Conservation (phyloP, 2,888 invertebrate species). For the Parelbella ahira region DNA sequence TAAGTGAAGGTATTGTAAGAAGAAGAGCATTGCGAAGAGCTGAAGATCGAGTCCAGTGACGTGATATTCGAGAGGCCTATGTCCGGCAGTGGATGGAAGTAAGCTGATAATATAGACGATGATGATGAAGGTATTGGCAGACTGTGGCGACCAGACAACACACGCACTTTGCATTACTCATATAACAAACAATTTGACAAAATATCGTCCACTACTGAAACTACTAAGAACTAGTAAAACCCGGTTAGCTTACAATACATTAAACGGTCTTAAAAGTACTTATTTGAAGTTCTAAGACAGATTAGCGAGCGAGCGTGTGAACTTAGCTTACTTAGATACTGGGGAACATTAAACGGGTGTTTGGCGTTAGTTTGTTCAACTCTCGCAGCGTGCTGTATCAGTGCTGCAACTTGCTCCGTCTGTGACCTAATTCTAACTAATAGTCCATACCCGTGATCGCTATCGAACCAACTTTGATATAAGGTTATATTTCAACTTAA, state of each 20-base stretch:
- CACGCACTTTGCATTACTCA: too few species aligned
- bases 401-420: slow-evolving; percentile 2
- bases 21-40: too few species aligned
- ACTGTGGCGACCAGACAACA: too few species aligned
- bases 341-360: slow-evolving; percentile 15
- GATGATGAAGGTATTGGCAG: too few species aligned
- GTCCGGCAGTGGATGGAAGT: too few species aligned
- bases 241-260: neutral
- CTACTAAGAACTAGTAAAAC: too few species aligned
- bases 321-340: slow-evolving; percentile 4
- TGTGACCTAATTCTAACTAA: slow-evolving; percentile 13
- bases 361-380: slow-evolving; percentile 9
- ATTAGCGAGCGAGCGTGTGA: slow-evolving; percentile 15
- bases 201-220: too few species aligned
- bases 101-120: too few species aligned
- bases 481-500: slow-evolving; percentile 15
- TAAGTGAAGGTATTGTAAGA: too few species aligned
- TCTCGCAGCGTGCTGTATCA: slow-evolving; percentile 9
- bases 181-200: too few species aligned
- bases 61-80: too few species aligned
- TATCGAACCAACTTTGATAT: neutral
- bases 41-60: too few species aligned
- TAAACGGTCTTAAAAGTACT: neutral
- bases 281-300: slow-evolving; percentile 2
- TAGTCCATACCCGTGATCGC: neutral